Evolutionary conservation across 2,888 invertebrate genomes (phyloP), one percentile per base, ranked within the genome.

Genomic region (Lasioglossum oenotherae): DNA sequence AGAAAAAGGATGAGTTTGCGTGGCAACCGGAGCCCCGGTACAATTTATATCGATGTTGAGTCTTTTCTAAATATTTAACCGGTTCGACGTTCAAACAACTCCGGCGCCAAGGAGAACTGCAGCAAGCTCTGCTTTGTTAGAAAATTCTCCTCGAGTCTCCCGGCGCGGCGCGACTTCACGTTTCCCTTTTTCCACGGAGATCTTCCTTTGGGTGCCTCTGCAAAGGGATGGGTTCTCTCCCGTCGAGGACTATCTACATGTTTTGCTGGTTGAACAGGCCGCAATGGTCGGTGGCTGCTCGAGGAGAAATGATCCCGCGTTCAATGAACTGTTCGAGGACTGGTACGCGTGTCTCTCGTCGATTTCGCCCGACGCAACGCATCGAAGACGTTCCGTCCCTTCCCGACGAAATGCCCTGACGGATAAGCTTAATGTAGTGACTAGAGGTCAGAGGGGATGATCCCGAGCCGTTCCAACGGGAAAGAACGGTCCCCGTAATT

Each of bases 351-450:
- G 16, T 81, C 78, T 77, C 46, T 46, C 41, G 82, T 53, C 77
- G 77, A 79, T 85, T 80, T 73, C 19, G 78, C 46, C 57, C 60
- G 64, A 38, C 78, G 57, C 64, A 19, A 6, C 31, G 64, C 16
- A n/a, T 27, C 57, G 31, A 19, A 69, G 38, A 73, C 71, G 60
- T 76, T 84, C 75, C 57, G 49, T 27, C 81, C 74, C 74, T 81
- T 38, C 38, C 27, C 69, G 46, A 67, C 67, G 27, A 41, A 69
- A 49, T 64, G 44, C 53, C 57, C n/a, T 46, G 23, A 44, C 27
- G 35, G 84, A 89, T 89, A 87, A 89, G 86, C 84, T 77, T 80
- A 85, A 86, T 69, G 84, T 80, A 71, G 67, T 69, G 86, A 80
- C 86, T 81, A 73, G 35, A 81, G 88, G 78, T 78, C 81, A 64